A percentile compares a stretch with the other conserved stretches of the same genome.
These are phyloP conservation scores for Thymelicus acteon DNA, from an alignment of 2,888 invertebrate species.

Conservation along the genomic window DNA sequence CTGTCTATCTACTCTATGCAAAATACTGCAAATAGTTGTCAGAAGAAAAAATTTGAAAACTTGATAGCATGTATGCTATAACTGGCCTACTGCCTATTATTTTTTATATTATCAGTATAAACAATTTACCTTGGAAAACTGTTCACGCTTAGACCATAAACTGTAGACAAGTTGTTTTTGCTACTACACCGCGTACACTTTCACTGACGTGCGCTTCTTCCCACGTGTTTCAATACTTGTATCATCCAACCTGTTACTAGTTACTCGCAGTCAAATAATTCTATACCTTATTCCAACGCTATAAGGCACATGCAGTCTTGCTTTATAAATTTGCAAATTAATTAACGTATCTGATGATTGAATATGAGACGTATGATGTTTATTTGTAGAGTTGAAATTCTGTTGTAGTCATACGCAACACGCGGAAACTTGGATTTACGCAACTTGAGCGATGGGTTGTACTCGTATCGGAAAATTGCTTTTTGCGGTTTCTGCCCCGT, in stretches of 20 bases:
- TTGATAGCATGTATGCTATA: too few species aligned
- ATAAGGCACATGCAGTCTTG: conserved; percentile 17
- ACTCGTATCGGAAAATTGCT: conserved; percentile 33
- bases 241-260: background rate
- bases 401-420: background rate
- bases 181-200: conserved; percentile 51
- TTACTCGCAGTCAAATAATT: conserved; percentile 6
- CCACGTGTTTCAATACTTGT: conserved; percentile 49
- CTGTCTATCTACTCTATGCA: too few species aligned
- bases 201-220: conserved; percentile 53
- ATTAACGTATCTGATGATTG: background rate
- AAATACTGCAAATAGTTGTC: too few species aligned
- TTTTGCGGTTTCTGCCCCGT: conserved; percentile 25
- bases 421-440: conserved; percentile 31
- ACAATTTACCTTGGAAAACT: background rate
- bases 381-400: conserved; percentile 7
- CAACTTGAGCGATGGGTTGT: conserved; percentile 30
- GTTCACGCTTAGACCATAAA: conserved; percentile 40
- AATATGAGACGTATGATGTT: conserved; percentile 13
- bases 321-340: conserved; percentile 21
- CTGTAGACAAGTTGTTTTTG: conserved; percentile 46
- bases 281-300: conserved; percentile 8
- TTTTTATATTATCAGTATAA: background rate
- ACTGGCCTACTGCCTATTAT: too few species aligned
- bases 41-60: too few species aligned